Conservation (phyloP, 2,797 vertebrate genomes). For the Micrastur ruficollis region DNA sequence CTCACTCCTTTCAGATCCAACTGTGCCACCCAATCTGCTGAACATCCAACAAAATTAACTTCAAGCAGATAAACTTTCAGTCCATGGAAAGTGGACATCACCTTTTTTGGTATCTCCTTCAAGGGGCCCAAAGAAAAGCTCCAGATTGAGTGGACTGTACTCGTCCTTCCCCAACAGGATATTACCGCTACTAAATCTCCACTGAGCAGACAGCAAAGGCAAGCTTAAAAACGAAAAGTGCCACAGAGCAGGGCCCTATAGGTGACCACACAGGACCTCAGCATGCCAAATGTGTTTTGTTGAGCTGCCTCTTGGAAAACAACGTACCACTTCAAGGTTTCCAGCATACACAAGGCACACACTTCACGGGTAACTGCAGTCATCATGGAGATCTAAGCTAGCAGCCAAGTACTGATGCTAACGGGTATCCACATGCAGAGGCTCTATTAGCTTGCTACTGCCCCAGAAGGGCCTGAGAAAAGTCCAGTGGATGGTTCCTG, state of each 20-base stretch:
- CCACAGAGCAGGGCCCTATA: background rate
- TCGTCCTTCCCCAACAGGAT: background rate
- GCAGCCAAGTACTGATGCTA: background rate
- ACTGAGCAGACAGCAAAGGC: background rate
- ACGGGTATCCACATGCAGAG: background rate
- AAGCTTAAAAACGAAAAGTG: background rate
- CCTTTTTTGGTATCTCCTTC: background rate
- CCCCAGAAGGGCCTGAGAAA: background rate
- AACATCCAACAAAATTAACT: background rate
- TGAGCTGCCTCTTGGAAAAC: background rate
- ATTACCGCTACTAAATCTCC: background rate
- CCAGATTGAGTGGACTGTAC: background rate
- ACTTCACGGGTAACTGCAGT: background rate
- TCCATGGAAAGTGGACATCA: background rate
- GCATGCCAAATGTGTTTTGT: rapidly evolving
- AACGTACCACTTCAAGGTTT: background rate
- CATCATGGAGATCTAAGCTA: background rate
- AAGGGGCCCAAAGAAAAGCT: background rate
- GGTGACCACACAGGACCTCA: background rate
- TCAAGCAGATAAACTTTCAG: background rate
- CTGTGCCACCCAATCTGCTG: background rate
- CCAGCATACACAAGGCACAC: background rate
- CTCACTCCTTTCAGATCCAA: background rate
- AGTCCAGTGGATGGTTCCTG: background rate
- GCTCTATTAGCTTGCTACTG: background rate